Evolutionary conservation across 2,113 vertebrate genomes (phyloP).

Genomic region (Okapia johnstoni): DNA sequence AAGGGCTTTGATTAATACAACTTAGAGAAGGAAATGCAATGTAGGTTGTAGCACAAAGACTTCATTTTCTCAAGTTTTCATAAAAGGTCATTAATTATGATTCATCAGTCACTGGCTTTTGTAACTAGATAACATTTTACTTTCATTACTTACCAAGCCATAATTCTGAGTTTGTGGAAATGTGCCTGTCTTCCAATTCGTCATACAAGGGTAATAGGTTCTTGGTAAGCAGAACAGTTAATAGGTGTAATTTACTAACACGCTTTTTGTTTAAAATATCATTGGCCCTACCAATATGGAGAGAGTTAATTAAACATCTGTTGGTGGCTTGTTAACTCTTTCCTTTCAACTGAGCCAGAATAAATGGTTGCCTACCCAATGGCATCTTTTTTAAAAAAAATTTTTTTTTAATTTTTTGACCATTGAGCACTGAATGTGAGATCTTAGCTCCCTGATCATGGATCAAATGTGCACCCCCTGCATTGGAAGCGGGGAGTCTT

Average conservation of each 20-base stretch:
- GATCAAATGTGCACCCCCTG: background rate
- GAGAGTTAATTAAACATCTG: background rate
- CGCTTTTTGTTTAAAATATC: background rate
- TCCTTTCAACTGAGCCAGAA: background rate
- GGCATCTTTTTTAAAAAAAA: background rate
- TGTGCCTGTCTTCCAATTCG: background rate
- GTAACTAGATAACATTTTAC: background rate
- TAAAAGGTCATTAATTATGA: background rate
- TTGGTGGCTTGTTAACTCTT: background rate
- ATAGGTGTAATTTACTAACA: background rate
- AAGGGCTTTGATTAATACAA: background rate
- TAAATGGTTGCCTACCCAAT: background rate
- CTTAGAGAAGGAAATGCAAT: background rate
- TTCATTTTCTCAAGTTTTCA: background rate
- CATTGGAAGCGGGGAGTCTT: background rate
- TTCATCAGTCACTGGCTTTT: background rate
- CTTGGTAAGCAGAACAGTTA: background rate
- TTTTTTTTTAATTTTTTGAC: background rate
- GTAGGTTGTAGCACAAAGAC: background rate
- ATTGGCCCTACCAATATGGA: background rate
- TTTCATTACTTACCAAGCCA: background rate
- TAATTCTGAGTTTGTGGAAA: slow-evolving; percentile 24
- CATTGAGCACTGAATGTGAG: background rate
- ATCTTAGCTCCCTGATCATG: background rate
- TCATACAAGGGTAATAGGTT: background rate